These are phyloP conservation scores for human (Homo sapiens) DNA, from an alignment of 2,113 vertebrate species.

Conservation along the genomic window DNA sequence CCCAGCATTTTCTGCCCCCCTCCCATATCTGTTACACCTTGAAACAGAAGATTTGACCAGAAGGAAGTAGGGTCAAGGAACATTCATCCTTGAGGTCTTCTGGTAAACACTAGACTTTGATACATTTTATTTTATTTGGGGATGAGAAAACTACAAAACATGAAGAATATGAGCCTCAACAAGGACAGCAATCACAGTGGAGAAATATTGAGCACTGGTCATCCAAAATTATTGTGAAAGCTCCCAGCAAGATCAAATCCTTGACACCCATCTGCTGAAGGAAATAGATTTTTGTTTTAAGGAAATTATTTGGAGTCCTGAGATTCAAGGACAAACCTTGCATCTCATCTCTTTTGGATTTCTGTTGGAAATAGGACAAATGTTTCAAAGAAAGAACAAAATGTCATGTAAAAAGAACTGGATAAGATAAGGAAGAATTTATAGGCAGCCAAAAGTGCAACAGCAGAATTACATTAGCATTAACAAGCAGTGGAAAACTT, in stretches of 20 bases:
- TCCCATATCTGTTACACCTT: too few species aligned
- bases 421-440: not conserved
- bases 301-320: conserved; percentile 16
- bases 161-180: not conserved
- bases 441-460: not conserved
- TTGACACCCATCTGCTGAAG: not conserved
- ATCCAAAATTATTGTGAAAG: not conserved
- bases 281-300: not conserved
- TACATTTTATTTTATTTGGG: not conserved
- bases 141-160: not conserved
- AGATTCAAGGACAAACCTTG: not conserved
- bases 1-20: too few species aligned
- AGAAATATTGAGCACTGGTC: not conserved
- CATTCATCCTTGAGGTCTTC: not conserved
- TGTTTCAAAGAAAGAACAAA: conserved; percentile 1
- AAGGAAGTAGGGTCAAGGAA: not conserved
- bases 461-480: not conserved
- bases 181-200: not conserved
- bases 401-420: not conserved
- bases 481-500: not conserved
- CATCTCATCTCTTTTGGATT: too few species aligned
- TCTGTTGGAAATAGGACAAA: not conserved
- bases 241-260: not conserved
- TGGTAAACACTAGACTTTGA: not conserved
- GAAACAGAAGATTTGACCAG: not conserved